Evolutionary conservation across 2,888 invertebrate species (phyloP).

Genomic region (Calameuta filiformis): DNA sequence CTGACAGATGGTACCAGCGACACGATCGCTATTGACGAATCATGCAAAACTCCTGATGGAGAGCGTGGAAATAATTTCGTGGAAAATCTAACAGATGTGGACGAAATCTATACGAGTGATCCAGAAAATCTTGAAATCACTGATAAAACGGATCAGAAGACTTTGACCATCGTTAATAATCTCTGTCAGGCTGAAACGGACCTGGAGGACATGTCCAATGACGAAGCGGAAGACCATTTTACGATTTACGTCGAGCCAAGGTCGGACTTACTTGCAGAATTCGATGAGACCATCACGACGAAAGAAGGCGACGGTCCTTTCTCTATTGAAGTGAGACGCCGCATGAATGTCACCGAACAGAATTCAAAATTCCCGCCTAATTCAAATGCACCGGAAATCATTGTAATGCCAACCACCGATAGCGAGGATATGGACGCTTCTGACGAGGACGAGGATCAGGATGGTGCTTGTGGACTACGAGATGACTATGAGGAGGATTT

Average conservation of each 20-base stretch:
- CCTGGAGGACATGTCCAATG: slow-evolving; percentile 57
- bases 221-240: slow-evolving; percentile 46
- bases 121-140: slow-evolving; percentile 35
- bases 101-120: slow-evolving; percentile 60
- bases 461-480: slow-evolving; percentile 46
- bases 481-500: slow-evolving; percentile 43
- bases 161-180: slow-evolving; percentile 36
- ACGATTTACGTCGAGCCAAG: slow-evolving; percentile 47
- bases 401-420: slow-evolving; percentile 52
- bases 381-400: slow-evolving; percentile 35
- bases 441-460: slow-evolving; percentile 56
- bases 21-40: slow-evolving; percentile 26
- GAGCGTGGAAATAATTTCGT: slow-evolving; percentile 39
- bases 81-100: slow-evolving; percentile 59
- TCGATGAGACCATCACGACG: slow-evolving; percentile 57
- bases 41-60: slow-evolving; percentile 20
- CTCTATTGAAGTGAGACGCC: slow-evolving; percentile 57
- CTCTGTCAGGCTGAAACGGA: slow-evolving; percentile 56
- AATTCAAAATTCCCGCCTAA: slow-evolving; percentile 8
- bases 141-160: slow-evolving; percentile 20
- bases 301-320: slow-evolving; percentile 63
- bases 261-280: slow-evolving; percentile 52
- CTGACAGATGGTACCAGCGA: slow-evolving; percentile 23
- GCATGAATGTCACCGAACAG: slow-evolving; percentile 36
- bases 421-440: slow-evolving; percentile 61